Conservation (phyloP, 2,888 invertebrate genomes). For the Mythimna vitellina region DNA sequence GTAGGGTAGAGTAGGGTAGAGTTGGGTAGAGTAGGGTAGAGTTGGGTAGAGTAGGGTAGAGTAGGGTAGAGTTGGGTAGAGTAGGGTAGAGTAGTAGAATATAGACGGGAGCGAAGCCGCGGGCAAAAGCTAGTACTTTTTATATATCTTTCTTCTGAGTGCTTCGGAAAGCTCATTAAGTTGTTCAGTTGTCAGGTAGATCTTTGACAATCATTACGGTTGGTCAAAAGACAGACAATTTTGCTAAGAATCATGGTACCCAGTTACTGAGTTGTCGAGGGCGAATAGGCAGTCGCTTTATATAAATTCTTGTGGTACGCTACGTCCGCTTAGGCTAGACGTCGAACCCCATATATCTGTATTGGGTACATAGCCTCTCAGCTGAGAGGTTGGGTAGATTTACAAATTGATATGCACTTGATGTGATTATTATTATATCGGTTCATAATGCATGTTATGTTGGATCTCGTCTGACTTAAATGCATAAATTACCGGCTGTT, state of each 20-base stretch:
- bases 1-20: too few species aligned
- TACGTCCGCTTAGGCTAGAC: neutral
- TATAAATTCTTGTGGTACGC: too few species aligned
- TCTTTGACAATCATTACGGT: neutral
- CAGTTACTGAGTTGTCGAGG: too few species aligned
- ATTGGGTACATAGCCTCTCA: too few species aligned
- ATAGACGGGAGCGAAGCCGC: too few species aligned
- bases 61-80: too few species aligned
- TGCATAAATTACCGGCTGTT: conserved; percentile 14
- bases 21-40: too few species aligned
- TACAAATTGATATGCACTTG: neutral
- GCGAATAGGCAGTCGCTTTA: too few species aligned
- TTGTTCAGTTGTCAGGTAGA: neutral
- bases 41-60: too few species aligned
- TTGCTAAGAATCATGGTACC: too few species aligned
- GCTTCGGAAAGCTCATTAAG: neutral
- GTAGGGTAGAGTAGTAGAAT: too few species aligned
- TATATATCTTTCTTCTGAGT: neutral
- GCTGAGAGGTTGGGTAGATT: neutral
- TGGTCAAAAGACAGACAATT: neutral
- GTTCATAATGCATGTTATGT: neutral
- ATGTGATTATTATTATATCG: neutral
- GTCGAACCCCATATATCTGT: neutral
- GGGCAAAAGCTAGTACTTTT: too few species aligned
- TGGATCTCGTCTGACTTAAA: neutral